Conservation (phyloP, 2,888 invertebrate genomes). For the Augiades crinisus region DNA sequence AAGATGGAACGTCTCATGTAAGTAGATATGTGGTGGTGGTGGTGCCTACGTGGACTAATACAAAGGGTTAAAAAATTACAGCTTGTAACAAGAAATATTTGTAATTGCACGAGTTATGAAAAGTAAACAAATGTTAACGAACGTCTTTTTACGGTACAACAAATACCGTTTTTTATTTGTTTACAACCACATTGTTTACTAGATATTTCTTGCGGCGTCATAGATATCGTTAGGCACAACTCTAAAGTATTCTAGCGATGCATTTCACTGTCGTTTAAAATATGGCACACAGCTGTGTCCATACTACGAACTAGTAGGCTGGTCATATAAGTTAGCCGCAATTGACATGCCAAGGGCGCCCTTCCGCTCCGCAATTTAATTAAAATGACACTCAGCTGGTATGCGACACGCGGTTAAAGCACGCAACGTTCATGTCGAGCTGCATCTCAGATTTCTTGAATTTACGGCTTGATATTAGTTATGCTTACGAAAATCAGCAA, state of each 20-base stretch:
- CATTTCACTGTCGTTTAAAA: conserved; percentile 13
- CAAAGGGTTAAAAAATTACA: no score
- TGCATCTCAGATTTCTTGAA: conserved; percentile 29
- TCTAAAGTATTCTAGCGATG: neutral
- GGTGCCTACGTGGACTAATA: no score
- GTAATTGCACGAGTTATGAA: neutral
- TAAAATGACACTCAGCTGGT: conserved; percentile 42
- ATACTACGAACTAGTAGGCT: conserved; percentile 6
- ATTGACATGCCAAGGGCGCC: conserved; percentile 45
- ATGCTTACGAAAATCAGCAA: neutral
- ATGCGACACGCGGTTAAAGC: conserved; percentile 37
- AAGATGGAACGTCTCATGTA: no score
- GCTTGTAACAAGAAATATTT: no score
- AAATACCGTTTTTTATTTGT: no score
- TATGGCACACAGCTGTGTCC: conserved; percentile 14
- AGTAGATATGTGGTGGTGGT: no score
- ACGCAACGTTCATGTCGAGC: conserved; percentile 22
- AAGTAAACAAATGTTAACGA: no score
- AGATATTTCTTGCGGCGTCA: neutral
- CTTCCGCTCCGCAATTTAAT: conserved; percentile 50
- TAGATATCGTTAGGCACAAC: neutral
- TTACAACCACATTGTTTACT: no score
- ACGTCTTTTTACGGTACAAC: no score
- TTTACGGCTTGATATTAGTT: neutral
- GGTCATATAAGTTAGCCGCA: conserved; percentile 35